Conservation (phyloP, 2,888 invertebrate genomes). For the Ariolimax columbianus region DNA sequence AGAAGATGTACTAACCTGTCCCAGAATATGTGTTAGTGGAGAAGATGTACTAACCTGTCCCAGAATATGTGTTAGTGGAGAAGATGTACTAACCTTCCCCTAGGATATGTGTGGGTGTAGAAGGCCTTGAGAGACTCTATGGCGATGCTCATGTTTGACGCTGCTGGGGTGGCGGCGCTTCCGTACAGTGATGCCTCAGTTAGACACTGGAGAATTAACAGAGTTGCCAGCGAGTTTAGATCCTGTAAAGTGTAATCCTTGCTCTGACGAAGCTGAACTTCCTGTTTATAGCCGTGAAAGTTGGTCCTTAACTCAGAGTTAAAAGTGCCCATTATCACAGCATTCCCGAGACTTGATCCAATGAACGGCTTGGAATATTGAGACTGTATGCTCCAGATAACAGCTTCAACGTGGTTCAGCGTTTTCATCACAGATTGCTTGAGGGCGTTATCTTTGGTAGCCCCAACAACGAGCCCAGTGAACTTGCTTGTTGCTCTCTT, state of each 20-base stretch:
- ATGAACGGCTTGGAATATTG: constrained; percentile 16
- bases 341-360: neutral
- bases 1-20: too few species aligned
- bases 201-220: constrained; percentile 37
- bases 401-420: neutral
- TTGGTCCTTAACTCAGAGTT: constrained; percentile 31
- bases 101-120: neutral
- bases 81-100: constrained; percentile 30
- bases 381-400: constrained; percentile 33
- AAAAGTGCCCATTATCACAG: constrained; percentile 30
- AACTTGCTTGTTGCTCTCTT: constrained; percentile 38
- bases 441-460: constrained; percentile 9
- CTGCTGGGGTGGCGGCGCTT: neutral
- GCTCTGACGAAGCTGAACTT: neutral
- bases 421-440: constrained; percentile 3
- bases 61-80: too few species aligned
- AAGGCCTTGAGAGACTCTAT: constrained; percentile 35
- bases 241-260: constrained; percentile 2
- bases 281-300: constrained; percentile 15
- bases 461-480: constrained; percentile 43
- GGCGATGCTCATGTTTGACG: neutral
- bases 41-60: too few species aligned
- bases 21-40: too few species aligned
- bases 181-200: constrained; percentile 39
- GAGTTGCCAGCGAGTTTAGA: constrained; percentile 24